Percentiles rank a stretch among this genome's conserved stretches.
These are phyloP conservation scores for Nephrotoma appendiculata DNA, from an alignment of 2,888 invertebrate genomes.

Conservation along the genomic window DNA sequence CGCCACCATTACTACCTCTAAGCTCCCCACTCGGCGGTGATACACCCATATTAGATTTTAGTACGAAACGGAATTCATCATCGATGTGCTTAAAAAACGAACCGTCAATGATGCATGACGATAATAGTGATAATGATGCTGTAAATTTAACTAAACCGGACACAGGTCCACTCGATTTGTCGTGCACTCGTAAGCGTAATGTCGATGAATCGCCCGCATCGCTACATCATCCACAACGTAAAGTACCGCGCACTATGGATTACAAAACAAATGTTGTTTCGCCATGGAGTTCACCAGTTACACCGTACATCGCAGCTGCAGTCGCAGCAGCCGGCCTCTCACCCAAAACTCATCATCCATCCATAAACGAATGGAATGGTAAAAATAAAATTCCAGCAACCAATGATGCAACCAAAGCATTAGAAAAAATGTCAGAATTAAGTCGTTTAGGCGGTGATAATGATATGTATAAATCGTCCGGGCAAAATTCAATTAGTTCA, in stretches of 20 bases:
- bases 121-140: constrained; percentile 48
- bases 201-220: constrained; percentile 48
- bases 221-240: constrained; percentile 35
- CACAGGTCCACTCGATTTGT: constrained; percentile 65
- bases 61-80: constrained; percentile 46
- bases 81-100: constrained; percentile 22
- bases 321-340: constrained; percentile 63
- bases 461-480: constrained; percentile 41
- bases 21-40: constrained; percentile 41
- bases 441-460: constrained; percentile 73
- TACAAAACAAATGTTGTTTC: constrained; percentile 50
- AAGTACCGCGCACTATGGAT: constrained; percentile 50
- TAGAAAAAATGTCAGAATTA: constrained; percentile 84
- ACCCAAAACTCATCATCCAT: constrained; percentile 42
- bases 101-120: constrained; percentile 29
- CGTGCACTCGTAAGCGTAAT: constrained; percentile 59
- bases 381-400: constrained; percentile 63
- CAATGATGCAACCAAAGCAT: constrained; percentile 71
- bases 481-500: constrained; percentile 16
- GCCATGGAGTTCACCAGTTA: constrained; percentile 67
- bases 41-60: constrained; percentile 63
- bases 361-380: constrained; percentile 58
- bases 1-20: constrained; percentile 34
- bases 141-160: constrained; percentile 54
- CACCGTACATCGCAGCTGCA: constrained; percentile 68